phyloP scores from a whole-genome alignment of 53 echinoderm and acorn worm genomes.

The Luidia sarsii region DNA sequence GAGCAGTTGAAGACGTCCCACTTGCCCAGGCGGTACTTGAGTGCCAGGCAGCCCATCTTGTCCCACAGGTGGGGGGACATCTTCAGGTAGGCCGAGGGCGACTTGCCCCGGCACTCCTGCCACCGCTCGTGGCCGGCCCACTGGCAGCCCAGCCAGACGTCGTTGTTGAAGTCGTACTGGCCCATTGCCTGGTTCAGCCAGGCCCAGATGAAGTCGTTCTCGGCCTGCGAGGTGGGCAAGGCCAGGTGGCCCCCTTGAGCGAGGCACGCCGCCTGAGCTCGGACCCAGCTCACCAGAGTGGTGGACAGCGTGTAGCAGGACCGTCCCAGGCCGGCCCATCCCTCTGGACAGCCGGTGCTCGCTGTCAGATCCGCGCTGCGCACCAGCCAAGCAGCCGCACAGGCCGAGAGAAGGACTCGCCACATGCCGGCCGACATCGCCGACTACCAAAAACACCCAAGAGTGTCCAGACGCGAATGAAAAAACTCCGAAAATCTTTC shows the following conservation, averaged over 20 bases:
- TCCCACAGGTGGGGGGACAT: neutral
- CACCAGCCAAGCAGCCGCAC: too few relatives aligned
- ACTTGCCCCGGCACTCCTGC: neutral
- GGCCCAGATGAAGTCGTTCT: constrained; percentile 29
- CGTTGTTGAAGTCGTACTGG: neutral
- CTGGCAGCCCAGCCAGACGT: constrained; percentile 33
- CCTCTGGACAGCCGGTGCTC: constrained; percentile 12
- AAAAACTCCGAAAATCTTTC: too few relatives aligned
- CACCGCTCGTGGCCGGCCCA: neutral
- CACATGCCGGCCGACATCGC: too few relatives aligned
- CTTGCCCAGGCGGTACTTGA: neutral
- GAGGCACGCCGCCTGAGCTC: constrained; percentile 10
- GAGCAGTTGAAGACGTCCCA: constrained; percentile 15
- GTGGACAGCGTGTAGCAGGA: constrained; percentile 28
- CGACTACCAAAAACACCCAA: too few relatives aligned
- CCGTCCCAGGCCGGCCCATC: neutral
- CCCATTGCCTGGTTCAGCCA: neutral
- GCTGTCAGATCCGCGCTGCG: too few relatives aligned
- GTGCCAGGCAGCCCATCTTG: constrained; percentile 3
- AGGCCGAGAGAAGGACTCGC: too few relatives aligned
- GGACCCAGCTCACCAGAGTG: neutral
- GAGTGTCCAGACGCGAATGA: too few relatives aligned
- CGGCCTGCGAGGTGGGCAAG: constrained; percentile 16
- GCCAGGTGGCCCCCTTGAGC: neutral
- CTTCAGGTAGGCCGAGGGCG: neutral